Percentiles rank a stretch among this genome's conserved stretches.
Evolutionary conservation across 2,113 vertebrate species (phyloP).

Genomic region (Phalacrocorax brasilianus): DNA sequence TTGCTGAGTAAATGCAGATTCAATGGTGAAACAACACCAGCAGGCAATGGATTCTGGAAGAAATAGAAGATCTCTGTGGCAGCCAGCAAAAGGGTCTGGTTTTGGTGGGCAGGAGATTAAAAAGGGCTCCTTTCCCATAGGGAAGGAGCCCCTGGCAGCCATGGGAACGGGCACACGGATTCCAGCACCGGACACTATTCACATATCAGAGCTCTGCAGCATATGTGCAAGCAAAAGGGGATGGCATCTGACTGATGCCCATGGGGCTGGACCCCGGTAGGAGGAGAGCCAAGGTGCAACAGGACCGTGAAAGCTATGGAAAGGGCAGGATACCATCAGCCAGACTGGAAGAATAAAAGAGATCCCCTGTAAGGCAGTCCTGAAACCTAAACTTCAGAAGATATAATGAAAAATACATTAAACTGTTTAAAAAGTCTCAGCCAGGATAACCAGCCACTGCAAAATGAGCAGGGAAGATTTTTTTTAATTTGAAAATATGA

Average conservation of each 20-base stretch:
- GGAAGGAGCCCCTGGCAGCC: not conserved
- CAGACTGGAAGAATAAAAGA: not conserved
- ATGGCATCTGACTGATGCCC: too few species aligned
- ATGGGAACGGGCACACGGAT: not conserved
- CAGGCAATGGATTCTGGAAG: not conserved
- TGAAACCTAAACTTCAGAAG: not conserved
- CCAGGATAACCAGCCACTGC: not conserved
- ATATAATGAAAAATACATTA: not conserved
- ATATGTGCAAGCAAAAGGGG: not conserved
- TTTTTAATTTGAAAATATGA: not conserved
- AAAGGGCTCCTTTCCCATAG: not conserved
- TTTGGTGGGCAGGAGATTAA: not conserved
- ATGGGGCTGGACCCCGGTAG: not conserved
- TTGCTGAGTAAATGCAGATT: not conserved
- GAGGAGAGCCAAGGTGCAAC: not conserved
- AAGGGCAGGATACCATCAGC: not conserved
- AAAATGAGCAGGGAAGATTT: not conserved
- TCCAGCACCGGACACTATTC: not conserved
- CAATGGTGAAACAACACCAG: not conserved
- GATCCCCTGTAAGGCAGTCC: not conserved
- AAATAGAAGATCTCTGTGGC: not conserved
- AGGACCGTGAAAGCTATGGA: not conserved
- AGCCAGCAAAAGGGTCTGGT: not conserved
- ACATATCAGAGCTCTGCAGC: accelerated
- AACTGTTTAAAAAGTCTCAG: not conserved